Conservation (phyloP, 92 coral and sea anemone species). For the Porites rus region DNA sequence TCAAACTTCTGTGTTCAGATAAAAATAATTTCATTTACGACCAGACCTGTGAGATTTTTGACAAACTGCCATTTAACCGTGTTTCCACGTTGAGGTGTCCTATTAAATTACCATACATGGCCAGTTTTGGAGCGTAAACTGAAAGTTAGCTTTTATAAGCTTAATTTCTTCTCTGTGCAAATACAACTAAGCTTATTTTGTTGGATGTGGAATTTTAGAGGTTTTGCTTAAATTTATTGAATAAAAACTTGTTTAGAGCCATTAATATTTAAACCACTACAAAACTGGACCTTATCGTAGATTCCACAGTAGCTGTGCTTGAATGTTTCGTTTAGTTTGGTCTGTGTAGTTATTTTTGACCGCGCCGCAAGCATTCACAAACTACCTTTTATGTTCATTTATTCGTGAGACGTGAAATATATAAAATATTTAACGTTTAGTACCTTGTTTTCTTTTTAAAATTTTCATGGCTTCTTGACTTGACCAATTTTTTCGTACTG, state of each 20-base stretch:
- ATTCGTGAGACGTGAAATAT: not conserved
- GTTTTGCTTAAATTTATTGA: slow-evolving; percentile 2
- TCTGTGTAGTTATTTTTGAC: not conserved
- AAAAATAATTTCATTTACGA: not conserved
- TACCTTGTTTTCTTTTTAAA: not conserved
- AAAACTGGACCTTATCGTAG: slow-evolving; percentile 14
- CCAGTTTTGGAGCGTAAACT: not conserved
- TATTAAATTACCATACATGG: not conserved
- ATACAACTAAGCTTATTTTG: not conserved
- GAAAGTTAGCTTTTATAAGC: not conserved
- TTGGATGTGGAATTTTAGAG: slow-evolving; percentile 1
- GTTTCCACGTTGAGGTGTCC: not conserved
- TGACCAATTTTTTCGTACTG: not conserved
- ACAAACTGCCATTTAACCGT: slow-evolving; percentile 5
- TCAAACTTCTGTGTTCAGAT: slow-evolving; percentile 9
- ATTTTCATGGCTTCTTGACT: not conserved
- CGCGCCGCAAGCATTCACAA: slow-evolving; percentile 27
- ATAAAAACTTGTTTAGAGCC: slow-evolving; percentile 20
- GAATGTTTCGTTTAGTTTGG: not conserved
- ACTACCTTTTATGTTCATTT: not conserved
- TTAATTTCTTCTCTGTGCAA: not conserved
- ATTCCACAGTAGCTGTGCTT: not conserved
- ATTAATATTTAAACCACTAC: slow-evolving; percentile 43
- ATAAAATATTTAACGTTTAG: not conserved
- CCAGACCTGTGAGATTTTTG: not conserved